Evolutionary conservation across 2,113 vertebrate genomes (phyloP).

Genomic region (Rana temporaria): DNA sequence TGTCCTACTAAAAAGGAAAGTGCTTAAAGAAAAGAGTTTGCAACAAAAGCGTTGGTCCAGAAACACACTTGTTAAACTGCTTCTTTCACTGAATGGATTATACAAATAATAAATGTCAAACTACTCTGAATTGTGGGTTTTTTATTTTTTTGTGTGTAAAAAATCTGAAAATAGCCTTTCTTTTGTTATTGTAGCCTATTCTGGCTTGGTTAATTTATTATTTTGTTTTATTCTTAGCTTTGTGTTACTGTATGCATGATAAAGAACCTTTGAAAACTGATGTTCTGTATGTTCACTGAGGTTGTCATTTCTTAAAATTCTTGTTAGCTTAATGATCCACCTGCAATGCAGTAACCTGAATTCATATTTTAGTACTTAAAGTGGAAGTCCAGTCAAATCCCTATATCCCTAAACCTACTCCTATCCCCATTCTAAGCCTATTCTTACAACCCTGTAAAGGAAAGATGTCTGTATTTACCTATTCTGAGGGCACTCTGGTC

Average conservation of each 20-base stretch:
- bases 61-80: conserved; percentile 60
- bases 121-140: not conserved
- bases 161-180: not conserved
- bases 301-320: no score
- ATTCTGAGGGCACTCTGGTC: no score
- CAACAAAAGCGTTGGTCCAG: conserved; percentile 59
- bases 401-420: no score
- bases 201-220: not conserved
- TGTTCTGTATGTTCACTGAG: no score
- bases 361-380: no score
- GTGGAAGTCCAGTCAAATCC: no score
- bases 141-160: not conserved
- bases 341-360: no score
- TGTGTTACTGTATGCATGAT: not conserved
- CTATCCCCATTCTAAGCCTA: no score
- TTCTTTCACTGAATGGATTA: conserved; percentile 58
- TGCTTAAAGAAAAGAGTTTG: conserved; percentile 57
- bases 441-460: no score
- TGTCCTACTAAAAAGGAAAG: conserved; percentile 59
- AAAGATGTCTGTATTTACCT: no score
- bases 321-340: no score
- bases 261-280: no score
- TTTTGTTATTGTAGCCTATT: not conserved
- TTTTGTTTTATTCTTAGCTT: not conserved
- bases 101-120: conserved; percentile 51